Percentiles rank a stretch among this genome's conserved stretches.
Evolutionary conservation across 1,140 invertebrate genomes (phyloP).

Genomic region (Odontomachus brunneus): DNA sequence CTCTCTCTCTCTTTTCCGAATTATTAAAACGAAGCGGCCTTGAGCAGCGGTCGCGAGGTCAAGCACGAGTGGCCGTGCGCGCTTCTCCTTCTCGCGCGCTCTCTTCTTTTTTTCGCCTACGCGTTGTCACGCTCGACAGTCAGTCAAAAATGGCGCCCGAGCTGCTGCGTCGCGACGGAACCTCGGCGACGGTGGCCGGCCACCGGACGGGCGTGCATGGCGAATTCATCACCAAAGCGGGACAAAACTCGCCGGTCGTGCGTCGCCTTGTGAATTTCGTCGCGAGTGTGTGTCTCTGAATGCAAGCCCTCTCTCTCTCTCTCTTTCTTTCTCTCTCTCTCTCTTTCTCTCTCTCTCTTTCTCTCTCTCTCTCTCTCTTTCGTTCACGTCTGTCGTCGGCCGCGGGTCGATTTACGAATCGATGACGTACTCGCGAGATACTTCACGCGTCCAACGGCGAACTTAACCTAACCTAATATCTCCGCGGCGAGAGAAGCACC

Average conservation of each 20-base stretch:
- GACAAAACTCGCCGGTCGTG: not conserved
- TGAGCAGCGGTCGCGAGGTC: too few relatives aligned
- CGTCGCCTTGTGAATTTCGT: not conserved
- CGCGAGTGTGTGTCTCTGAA: slow-evolving; percentile 17
- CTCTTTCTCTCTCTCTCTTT: too few relatives aligned
- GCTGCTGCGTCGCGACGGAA: slow-evolving; percentile 24
- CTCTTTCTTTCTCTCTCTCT: too few relatives aligned
- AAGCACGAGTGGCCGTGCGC: not conserved
- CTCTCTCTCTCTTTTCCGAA: too few relatives aligned
- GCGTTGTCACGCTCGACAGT: slow-evolving; percentile 1
- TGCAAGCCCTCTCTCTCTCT: too few relatives aligned
- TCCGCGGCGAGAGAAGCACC: not conserved
- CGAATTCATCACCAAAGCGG: slow-evolving; percentile 33
- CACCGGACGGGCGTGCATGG: not conserved
- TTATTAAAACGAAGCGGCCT: too few relatives aligned
- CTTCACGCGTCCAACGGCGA: not conserved
- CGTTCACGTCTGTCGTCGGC: not conserved
- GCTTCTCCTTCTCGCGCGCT: not conserved
- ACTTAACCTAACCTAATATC: slow-evolving; percentile 48
- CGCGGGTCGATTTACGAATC: not conserved
- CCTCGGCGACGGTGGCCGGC: slow-evolving; percentile 27
- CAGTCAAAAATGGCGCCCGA: slow-evolving; percentile 39
- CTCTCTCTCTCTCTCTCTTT: not conserved
- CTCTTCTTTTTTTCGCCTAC: not conserved
- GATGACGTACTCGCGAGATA: not conserved